These are phyloP conservation scores for Nephrocerus scutellatus DNA, from an alignment of 2,888 invertebrate species.

Conservation along the genomic window DNA sequence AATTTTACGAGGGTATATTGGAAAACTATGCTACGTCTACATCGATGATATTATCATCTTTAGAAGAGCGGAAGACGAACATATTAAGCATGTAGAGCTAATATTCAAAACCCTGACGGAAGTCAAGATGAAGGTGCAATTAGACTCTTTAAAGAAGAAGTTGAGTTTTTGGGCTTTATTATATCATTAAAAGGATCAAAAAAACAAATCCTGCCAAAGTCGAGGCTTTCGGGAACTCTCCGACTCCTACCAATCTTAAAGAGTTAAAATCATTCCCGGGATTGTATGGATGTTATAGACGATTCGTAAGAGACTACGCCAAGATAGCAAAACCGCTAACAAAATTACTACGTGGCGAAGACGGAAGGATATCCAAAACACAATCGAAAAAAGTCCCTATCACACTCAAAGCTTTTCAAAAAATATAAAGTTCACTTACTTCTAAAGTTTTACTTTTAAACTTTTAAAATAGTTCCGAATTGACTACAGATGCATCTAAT, in stretches of 20 bases:
- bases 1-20: too few relatives aligned
- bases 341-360: slow-evolving; percentile 14
- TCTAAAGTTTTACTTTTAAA: slow-evolving; percentile 7
- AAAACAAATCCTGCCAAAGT: slow-evolving; percentile 15
- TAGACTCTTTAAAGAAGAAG: slow-evolving; percentile 4
- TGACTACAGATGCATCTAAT: too few relatives aligned
- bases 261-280: slow-evolving; percentile 12
- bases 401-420: slow-evolving; percentile 4
- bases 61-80: too few relatives aligned
- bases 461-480: too few relatives aligned
- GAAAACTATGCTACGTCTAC: too few relatives aligned
- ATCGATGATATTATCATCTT: too few relatives aligned
- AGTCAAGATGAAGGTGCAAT: slow-evolving; percentile 5
- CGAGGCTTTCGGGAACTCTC: slow-evolving; percentile 9
- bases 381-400: slow-evolving; percentile 5
- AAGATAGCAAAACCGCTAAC: slow-evolving; percentile 12
- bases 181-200: slow-evolving; percentile 10
- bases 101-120: neutral
- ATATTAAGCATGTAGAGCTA: neutral
- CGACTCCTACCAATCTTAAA: slow-evolving; percentile 10
- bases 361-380: slow-evolving; percentile 11
- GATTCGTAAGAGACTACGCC: slow-evolving; percentile 11
- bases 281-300: slow-evolving; percentile 13
- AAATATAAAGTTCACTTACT: slow-evolving; percentile 7
- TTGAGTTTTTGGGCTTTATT: slow-evolving; percentile 15